Evolutionary conservation across 2,797 vertebrate species (phyloP), one percentile per base, ranked within the genome.

Genomic region (Malacoctenus gilli): DNA sequence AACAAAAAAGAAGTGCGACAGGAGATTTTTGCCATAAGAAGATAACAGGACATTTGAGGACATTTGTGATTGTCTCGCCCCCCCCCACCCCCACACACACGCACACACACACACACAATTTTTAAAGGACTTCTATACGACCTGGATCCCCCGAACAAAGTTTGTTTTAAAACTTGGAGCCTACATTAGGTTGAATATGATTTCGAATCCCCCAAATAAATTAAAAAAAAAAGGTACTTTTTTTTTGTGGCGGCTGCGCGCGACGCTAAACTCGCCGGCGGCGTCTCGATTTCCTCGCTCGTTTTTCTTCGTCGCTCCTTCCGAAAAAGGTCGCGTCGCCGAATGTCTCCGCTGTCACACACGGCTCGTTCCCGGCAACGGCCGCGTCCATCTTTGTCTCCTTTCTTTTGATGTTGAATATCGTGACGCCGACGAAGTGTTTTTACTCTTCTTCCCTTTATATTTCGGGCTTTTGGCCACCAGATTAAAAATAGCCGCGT

Each of bases 91-190:
- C 9, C 9, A 5, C 52, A 50, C 78, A 68, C 75, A 77, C 57
- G 71, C 69, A 75, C 77, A 75, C 59, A 19, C 41, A 81, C 79
- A 28, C 6, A 28, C n/a, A 28, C 6, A 5, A 5, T n/a, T n/a
- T n/a, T n/a, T 6, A 28, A 83, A 85, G 67, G 72, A 86, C 82
- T 87, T 87, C 83, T 85, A 83, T 76, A 71, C 1, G 80, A n/a
- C n/a, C 81, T 85, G 86, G 81, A 87, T 76, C 83, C 82, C 85
- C 82, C 85, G 73, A 82, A 80, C 77, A 85, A 89, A 89, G 90
- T 91, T 93, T 91, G 90, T 92, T 92, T 90, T 92, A 92, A 91
- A 91, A 92, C 91, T 91, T 90, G 82, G 86, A 91, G 70, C 86
- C 89, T 89, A 88, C 87, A 88, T 89, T 90, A 89, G 89, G 87